Evolutionary conservation across 1,140 invertebrate genomes (phyloP).

Genomic region (Drosophila mojavensis): DNA sequence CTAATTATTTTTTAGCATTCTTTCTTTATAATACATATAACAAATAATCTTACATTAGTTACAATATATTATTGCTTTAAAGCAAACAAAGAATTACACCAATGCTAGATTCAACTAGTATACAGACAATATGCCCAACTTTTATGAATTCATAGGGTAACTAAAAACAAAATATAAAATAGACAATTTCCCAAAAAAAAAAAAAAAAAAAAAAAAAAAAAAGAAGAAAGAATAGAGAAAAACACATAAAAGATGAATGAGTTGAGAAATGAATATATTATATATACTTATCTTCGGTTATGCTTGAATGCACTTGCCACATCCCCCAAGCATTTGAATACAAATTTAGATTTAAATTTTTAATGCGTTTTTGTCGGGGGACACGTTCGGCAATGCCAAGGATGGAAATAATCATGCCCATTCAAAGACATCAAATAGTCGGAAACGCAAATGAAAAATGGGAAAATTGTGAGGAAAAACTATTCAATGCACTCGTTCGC

Average conservation of each 20-base stretch:
- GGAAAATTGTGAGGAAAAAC: constrained; percentile 27
- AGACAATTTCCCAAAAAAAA: not conserved
- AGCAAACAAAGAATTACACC: no score
- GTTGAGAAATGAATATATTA: constrained; percentile 22
- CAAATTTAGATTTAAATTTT: constrained; percentile 56
- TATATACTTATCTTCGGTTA: constrained; percentile 3
- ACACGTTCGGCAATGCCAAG: constrained; percentile 17
- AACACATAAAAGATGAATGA: constrained; percentile 55
- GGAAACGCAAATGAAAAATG: constrained; percentile 8
- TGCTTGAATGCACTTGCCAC: not conserved
- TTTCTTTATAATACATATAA: no score
- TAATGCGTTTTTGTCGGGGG: not conserved
- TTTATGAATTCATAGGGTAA: no score
- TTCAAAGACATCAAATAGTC: constrained; percentile 8
- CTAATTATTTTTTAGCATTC: no score
- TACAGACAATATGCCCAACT: no score
- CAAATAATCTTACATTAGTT: no score
- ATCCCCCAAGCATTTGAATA: constrained; percentile 52
- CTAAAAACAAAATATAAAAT: constrained; percentile 16
- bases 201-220: not conserved
- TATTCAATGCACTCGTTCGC: constrained; percentile 22
- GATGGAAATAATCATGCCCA: constrained; percentile 13
- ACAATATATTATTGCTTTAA: no score
- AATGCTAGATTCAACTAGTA: no score
- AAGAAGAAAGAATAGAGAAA: not conserved